Conservation (phyloP, 2,113 vertebrate species). For the Tachuris rubrigastra region DNA sequence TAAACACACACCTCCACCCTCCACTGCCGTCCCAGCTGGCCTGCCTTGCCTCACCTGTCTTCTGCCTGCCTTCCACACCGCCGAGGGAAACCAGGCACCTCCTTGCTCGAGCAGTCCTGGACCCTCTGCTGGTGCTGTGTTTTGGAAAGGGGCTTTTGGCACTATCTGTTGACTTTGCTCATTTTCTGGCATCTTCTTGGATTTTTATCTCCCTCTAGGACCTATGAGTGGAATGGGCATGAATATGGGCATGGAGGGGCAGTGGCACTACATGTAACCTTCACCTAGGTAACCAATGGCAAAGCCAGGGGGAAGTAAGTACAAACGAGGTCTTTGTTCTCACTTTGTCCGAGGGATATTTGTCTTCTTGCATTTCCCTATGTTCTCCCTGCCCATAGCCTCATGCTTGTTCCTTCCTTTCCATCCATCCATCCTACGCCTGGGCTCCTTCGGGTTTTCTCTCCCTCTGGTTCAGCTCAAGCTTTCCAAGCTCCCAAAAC, state of each 20-base stretch:
- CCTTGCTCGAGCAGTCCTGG: slow-evolving; percentile 31
- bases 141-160: slow-evolving; percentile 80
- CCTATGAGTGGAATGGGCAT: slow-evolving; percentile 99
- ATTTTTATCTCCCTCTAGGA: slow-evolving; percentile 91
- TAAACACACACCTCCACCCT: slow-evolving; percentile 36
- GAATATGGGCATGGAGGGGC: slow-evolving; percentile 99
- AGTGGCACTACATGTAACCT: slow-evolving; percentile 99
- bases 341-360: slow-evolving; percentile 75
- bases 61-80: slow-evolving; percentile 63
- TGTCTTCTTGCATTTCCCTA: slow-evolving; percentile 75
- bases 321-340: slow-evolving; percentile 81
- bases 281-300: slow-evolving; percentile 91
- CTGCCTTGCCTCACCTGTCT: slow-evolving; percentile 73
- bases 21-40: slow-evolving; percentile 57
- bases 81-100: slow-evolving; percentile 63
- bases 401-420: slow-evolving; percentile 82
- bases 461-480: slow-evolving; percentile 64
- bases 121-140: slow-evolving; percentile 52
- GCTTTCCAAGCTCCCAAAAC: slow-evolving; percentile 71
- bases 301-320: slow-evolving; percentile 99
- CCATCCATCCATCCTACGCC: slow-evolving; percentile 61
- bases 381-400: slow-evolving; percentile 81
- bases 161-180: slow-evolving; percentile 86
- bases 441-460: slow-evolving; percentile 65
- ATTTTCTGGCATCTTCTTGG: slow-evolving; percentile 83